Evolutionary conservation across 2,888 invertebrate genomes (phyloP), one percentile per base, ranked within the genome.

Genomic region (Platycnemis pennipes): DNA sequence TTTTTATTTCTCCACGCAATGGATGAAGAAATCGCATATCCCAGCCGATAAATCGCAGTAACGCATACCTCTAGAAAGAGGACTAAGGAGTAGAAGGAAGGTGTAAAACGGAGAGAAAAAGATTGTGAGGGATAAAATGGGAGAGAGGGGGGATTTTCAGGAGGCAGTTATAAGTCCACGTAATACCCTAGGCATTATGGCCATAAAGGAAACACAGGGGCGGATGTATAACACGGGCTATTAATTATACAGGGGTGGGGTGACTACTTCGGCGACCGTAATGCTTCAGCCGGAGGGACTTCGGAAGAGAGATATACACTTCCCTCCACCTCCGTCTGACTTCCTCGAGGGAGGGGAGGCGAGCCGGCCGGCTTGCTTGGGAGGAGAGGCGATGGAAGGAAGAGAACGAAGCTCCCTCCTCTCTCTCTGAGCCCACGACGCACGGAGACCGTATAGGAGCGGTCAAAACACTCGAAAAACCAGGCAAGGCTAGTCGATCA

Each of bases 181-280:
- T 63, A 63, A 63, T 63, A 77, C 77, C 77, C 77, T 13, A 13
- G 77, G 77, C 77, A 77, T 77, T 77, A 77, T 77, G 77, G 77
- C 77, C 77, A n/a, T 77, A 77, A 77, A 77, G 31, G 77, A 77
- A 77, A 77, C 77, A 37, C 31, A 2, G 77, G 37, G 31, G 77
- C 13, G 77, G 37, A 37, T 77, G 77, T n/a, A 77, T 37, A n/a
- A 77, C 77, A 77, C 31, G 77, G 77, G 77, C 77, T 77, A 77
- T 77, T 77, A 77, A 77, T 77, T 77, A 77, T 77, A 77, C 77
- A 7, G 13, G 37, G 26, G n/a, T n/a, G 63, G 26, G 63, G 5
- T 26, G 63, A 26, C 63, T 63, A 22, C 63, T 63, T 63, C 63
- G 19, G 53, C 53, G 53, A 53, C 19, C 53, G 4, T 26, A 26